Percentiles rank a stretch among this genome's conserved stretches.
Conservation (phyloP, 2,888 invertebrate species). For the Leptinotarsa tumamoca region DNA sequence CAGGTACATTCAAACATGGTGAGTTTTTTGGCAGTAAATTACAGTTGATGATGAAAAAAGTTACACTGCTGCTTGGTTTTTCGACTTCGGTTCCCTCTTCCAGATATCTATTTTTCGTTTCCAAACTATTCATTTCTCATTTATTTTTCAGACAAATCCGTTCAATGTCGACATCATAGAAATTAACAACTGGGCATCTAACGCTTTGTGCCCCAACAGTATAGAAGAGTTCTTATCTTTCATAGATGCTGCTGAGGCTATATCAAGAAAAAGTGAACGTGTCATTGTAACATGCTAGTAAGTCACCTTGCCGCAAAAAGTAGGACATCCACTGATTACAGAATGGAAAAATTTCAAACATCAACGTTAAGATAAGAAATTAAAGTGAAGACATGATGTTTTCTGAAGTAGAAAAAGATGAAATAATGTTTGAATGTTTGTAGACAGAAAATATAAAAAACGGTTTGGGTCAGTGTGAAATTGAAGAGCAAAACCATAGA, state of each 20-base stretch:
- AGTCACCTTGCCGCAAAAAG: slow-evolving; percentile 41
- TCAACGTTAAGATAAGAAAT: background rate
- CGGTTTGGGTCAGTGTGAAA: too few relatives aligned
- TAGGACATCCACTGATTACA: background rate
- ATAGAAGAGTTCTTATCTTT: slow-evolving; percentile 59
- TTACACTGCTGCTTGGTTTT: too few relatives aligned
- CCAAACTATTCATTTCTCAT: too few relatives aligned
- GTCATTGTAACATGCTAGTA: slow-evolving; percentile 66
- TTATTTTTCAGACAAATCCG: slow-evolving; percentile 7
- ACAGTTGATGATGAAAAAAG: too few relatives aligned
- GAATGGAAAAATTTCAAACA: too few relatives aligned
- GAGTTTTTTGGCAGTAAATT: slow-evolving; percentile 2
- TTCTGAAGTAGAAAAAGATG: too few relatives aligned
- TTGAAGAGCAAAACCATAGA: too few relatives aligned
- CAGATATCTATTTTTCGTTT: too few relatives aligned
- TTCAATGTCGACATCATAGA: slow-evolving; percentile 49
- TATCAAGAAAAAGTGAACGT: slow-evolving; percentile 58
- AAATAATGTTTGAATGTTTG: too few relatives aligned
- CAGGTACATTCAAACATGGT: slow-evolving; percentile 33
- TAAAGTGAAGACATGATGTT: background rate
- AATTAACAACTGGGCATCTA: slow-evolving; percentile 59
- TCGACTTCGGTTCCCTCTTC: too few relatives aligned
- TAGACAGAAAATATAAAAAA: too few relatives aligned
- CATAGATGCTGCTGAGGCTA: slow-evolving; percentile 60
- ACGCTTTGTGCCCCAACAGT: slow-evolving; percentile 51